These are phyloP conservation scores for Gisinianus flammeolus DNA, from an alignment of 2,888 invertebrate species.

Conservation along the genomic window DNA sequence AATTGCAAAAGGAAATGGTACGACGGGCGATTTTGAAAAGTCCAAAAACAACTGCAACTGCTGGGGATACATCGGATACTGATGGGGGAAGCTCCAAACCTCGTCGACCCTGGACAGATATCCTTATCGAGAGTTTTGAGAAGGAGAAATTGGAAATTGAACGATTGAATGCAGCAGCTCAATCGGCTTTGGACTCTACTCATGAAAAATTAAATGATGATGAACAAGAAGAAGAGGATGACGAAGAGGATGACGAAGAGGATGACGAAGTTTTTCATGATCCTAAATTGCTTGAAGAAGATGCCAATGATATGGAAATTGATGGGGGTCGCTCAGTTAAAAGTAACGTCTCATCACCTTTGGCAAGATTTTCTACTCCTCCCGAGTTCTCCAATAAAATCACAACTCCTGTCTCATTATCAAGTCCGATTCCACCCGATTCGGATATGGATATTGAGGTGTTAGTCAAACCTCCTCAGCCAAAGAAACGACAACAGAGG, in stretches of 20 bases:
- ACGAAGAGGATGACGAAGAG: constrained; percentile 26
- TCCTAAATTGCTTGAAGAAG: no score
- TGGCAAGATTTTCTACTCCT: constrained; percentile 13
- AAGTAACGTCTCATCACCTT: background rate
- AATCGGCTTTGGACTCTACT: background rate
- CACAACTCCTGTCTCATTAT: background rate
- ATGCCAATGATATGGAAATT: background rate
- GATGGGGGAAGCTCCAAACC: constrained; percentile 25
- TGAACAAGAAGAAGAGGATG: background rate
- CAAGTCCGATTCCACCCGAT: background rate
- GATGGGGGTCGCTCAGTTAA: background rate
- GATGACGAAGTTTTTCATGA: constrained; percentile 56
- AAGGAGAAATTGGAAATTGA: constrained; percentile 49
- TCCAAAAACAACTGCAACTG: background rate
- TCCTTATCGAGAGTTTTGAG: constrained; percentile 57
- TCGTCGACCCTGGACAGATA: constrained; percentile 58
- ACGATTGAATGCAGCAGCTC: constrained; percentile 33
- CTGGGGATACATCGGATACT: background rate
- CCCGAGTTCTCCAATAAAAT: background rate
- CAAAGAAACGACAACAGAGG: constrained; percentile 28
- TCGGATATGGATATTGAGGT: constrained; percentile 23
- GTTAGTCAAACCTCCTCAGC: constrained; percentile 24
- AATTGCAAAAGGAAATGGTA: no score
- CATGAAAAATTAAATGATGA: constrained; percentile 21
- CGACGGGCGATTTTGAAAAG: no score